Evolutionary conservation across 2,888 invertebrate species (phyloP).

Genomic region (Isotomurus palustris): DNA sequence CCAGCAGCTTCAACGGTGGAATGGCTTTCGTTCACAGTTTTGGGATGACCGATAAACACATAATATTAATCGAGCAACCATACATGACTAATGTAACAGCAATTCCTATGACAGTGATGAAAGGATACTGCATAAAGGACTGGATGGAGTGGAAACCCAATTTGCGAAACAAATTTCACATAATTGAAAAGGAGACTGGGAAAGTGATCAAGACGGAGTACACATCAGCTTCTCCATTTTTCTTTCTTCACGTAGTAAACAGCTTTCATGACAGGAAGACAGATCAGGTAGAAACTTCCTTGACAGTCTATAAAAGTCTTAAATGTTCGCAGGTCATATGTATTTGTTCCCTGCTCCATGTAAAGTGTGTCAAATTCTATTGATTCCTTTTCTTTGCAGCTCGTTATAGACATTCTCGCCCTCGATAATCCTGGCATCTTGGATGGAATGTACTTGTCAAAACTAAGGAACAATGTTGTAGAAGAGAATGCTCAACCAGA

Average conservation of each 20-base stretch:
- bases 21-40: conserved; percentile 56
- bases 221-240: conserved; percentile 51
- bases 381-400: conserved; percentile 32
- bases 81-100: conserved; percentile 51
- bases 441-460: conserved; percentile 49
- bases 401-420: conserved; percentile 49
- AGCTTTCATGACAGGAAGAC: conserved; percentile 53
- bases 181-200: conserved; percentile 52
- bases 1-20: conserved; percentile 48
- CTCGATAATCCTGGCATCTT: conserved; percentile 50
- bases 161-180: conserved; percentile 49
- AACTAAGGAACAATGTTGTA: conserved; percentile 44
- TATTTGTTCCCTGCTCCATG: neutral
- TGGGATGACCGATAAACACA: conserved; percentile 55
- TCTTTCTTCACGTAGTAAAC: conserved; percentile 56
- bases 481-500: conserved; percentile 39
- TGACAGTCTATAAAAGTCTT: neutral
- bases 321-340: neutral
- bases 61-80: conserved; percentile 56
- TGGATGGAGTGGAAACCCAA: conserved; percentile 52
- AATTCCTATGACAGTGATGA: conserved; percentile 49
- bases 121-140: conserved; percentile 49
- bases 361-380: neutral
- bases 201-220: conserved; percentile 49
- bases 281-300: conserved; percentile 17